Percentiles rank a stretch among this genome's conserved stretches.
phyloP scores from a whole-genome alignment of 2,797 vertebrate species.

The Amblyopsis hoosieri region DNA sequence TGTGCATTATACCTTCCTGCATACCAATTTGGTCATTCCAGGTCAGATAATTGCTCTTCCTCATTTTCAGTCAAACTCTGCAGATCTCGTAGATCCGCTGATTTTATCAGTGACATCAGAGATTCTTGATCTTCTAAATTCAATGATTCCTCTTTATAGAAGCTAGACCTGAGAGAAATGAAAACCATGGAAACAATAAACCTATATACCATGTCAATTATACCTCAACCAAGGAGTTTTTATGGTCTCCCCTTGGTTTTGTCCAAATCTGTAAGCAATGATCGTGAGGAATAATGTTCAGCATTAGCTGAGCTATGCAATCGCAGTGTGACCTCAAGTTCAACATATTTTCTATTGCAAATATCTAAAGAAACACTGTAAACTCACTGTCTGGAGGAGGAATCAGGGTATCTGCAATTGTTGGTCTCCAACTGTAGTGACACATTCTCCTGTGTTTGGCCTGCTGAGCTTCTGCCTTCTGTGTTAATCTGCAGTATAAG shows the following conservation, averaged over 20 bases:
- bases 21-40: constrained; percentile 39
- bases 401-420: constrained; percentile 77
- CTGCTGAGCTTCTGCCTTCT: constrained; percentile 75
- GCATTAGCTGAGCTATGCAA: no score
- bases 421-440: constrained; percentile 81
- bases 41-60: constrained; percentile 43
- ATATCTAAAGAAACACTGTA: no score
- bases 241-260: no score
- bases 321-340: no score
- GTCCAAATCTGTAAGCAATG: neutral
- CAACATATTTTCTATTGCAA: no score
- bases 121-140: constrained; percentile 82
- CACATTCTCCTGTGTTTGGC: constrained; percentile 72
- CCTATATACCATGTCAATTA: neutral
- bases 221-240: no score
- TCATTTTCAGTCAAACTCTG: constrained; percentile 58
- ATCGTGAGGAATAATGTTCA: no score
- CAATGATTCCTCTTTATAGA: constrained; percentile 82
- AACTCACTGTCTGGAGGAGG: constrained; percentile 85
- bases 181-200: neutral
- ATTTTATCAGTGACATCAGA: constrained; percentile 79
- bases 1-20: neutral
- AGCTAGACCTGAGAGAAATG: constrained; percentile 75
- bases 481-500: constrained; percentile 75
- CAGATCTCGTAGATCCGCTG: constrained; percentile 75